phyloP scores from a whole-genome alignment of 2,888 invertebrate species.

The Dryocosmus kuriphilus region DNA sequence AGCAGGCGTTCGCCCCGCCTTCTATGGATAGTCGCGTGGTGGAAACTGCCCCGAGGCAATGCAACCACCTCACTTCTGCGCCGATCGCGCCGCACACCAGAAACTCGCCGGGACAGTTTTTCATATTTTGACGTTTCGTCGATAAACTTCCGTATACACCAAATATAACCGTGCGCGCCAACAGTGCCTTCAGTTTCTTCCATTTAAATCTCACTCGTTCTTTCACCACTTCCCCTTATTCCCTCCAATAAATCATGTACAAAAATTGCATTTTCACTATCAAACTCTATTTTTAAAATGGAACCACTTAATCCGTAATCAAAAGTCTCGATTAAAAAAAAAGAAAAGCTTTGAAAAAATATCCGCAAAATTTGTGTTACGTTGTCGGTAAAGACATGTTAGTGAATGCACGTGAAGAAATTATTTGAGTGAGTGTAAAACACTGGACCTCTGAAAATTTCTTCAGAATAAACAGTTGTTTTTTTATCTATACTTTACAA shows the following conservation, averaged over 20 bases:
- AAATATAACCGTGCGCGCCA: conserved; percentile 47
- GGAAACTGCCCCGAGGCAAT: conserved; percentile 59
- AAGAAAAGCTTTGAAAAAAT: neutral
- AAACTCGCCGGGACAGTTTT: conserved; percentile 41
- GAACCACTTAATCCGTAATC: neutral
- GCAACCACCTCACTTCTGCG: conserved; percentile 75
- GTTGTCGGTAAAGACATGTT: neutral
- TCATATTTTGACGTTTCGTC: conserved; percentile 52
- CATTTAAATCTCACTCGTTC: neutral
- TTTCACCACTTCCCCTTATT: neutral
- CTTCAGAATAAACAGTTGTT: neutral
- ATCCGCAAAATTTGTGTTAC: neutral
- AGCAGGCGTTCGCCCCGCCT: conserved; percentile 71
- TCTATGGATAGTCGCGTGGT: conserved; percentile 55
- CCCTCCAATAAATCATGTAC: neutral
- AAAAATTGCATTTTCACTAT: neutral
- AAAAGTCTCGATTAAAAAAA: neutral
- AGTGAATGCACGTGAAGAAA: neutral
- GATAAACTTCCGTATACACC: conserved; percentile 43
- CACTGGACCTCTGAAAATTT: neutral
- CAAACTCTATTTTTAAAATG: neutral
- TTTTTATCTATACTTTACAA: neutral
- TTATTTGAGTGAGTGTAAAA: neutral
- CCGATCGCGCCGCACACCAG: conserved; percentile 67
- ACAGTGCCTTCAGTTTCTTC: neutral